phyloP scores from a whole-genome alignment of 2,888 invertebrate genomes.

The Dynastes hyllus region DNA sequence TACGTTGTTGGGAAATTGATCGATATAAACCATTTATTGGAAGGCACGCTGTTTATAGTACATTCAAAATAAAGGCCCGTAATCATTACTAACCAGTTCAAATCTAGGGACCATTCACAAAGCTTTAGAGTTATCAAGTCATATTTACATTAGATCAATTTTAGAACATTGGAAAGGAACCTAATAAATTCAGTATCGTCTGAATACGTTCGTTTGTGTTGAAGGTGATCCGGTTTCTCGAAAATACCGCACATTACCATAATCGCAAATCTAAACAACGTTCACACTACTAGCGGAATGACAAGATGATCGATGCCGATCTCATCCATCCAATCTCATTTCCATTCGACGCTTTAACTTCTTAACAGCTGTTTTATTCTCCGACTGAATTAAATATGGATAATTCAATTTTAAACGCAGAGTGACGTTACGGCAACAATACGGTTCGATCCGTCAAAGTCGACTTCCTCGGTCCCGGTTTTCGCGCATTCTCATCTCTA shows the following conservation, averaged over 20 bases:
- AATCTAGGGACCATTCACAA: too few relatives aligned
- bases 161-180: too few relatives aligned
- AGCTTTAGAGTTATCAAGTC: too few relatives aligned
- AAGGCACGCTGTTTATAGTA: too few relatives aligned
- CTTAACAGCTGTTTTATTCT: slow-evolving; percentile 41
- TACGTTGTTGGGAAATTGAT: too few relatives aligned
- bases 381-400: slow-evolving; percentile 41
- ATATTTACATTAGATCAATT: too few relatives aligned
- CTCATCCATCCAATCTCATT: slow-evolving; percentile 37
- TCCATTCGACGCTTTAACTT: slow-evolving; percentile 39
- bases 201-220: too few relatives aligned
- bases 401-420: slow-evolving; percentile 40
- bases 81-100: too few relatives aligned
- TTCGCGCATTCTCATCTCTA: slow-evolving; percentile 17
- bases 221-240: too few relatives aligned
- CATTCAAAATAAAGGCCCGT: too few relatives aligned
- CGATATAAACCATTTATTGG: too few relatives aligned
- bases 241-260: slow-evolving; percentile 5
- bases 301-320: slow-evolving; percentile 34
- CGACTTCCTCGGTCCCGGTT: slow-evolving; percentile 21
- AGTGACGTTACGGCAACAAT: slow-evolving; percentile 38
- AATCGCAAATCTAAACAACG: slow-evolving; percentile 25
- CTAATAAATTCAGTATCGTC: too few relatives aligned
- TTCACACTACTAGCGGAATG: slow-evolving; percentile 12
- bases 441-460: slow-evolving; percentile 41